A percentile compares a stretch with the other conserved stretches of the same genome.
phyloP scores from a whole-genome alignment of 2,797 vertebrate genomes.

The Gastrophryne carolinensis region DNA sequence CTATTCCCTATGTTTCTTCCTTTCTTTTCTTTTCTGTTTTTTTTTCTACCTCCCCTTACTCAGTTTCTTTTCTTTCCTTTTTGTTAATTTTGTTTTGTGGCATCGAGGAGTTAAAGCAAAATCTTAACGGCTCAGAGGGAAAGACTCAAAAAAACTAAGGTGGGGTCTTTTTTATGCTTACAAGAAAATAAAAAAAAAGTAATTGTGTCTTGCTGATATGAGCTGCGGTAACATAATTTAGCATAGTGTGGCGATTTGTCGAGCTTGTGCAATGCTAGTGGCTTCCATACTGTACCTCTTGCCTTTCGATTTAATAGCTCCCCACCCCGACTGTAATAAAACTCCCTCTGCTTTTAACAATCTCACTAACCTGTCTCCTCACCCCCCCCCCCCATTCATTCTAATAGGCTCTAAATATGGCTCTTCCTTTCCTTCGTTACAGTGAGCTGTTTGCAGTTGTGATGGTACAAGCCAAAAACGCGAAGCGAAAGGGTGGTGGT shows the following conservation, averaged over 20 bases:
- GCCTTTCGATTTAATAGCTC: neutral
- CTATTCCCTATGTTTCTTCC: slow-evolving; percentile 7
- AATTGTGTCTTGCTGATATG: slow-evolving; percentile 35
- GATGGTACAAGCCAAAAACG: slow-evolving; percentile 51
- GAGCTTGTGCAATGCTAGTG: slow-evolving; percentile 56
- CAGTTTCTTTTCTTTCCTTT: neutral
- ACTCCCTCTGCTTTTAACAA: slow-evolving; percentile 50
- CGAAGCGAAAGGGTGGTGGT: neutral
- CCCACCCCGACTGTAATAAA: neutral
- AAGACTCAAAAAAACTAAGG: slow-evolving; percentile 57
- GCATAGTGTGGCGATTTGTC: slow-evolving; percentile 53
- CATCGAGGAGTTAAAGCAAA: slow-evolving; percentile 31
- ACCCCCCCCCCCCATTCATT: slow-evolving; percentile 40
- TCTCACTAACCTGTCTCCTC: slow-evolving; percentile 36
- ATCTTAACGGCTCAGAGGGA: neutral
- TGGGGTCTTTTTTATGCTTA: slow-evolving; percentile 55
- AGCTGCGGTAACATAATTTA: slow-evolving; percentile 54
- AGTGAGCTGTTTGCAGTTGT: slow-evolving; percentile 46
- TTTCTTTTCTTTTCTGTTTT: slow-evolving; percentile 28
- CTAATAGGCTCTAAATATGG: slow-evolving; percentile 54
- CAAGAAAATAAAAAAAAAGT: slow-evolving; percentile 15
- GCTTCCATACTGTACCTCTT: slow-evolving; percentile 38
- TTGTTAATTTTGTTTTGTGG: slow-evolving; percentile 36
- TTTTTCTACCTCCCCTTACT: neutral
- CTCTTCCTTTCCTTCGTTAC: slow-evolving; percentile 48